phyloP scores from a whole-genome alignment of 2,888 invertebrate genomes.

The Teleiodes luculella region DNA sequence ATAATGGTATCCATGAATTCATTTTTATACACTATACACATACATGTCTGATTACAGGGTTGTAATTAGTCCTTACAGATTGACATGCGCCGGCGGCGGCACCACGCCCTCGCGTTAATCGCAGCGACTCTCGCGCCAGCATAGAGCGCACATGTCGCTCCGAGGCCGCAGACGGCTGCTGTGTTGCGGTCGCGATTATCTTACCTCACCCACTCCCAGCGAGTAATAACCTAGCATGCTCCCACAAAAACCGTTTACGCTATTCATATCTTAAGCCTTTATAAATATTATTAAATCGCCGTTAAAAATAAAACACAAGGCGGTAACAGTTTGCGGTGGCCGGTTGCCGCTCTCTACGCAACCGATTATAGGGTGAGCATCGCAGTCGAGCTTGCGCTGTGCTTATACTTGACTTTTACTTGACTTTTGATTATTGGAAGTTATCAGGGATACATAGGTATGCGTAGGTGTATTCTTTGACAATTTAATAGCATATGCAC shows the following conservation, averaged over 20 bases:
- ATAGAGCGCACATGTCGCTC: constrained; percentile 63
- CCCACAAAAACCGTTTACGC: constrained; percentile 39
- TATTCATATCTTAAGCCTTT: constrained; percentile 44
- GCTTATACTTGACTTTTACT: constrained; percentile 20
- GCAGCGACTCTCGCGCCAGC: constrained; percentile 51
- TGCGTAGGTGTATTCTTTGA: constrained; percentile 68
- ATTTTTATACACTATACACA: too few relatives aligned
- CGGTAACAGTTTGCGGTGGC: constrained; percentile 49
- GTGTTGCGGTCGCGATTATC: constrained; percentile 68
- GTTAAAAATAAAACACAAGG: constrained; percentile 32
- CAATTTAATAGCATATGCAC: constrained; percentile 77
- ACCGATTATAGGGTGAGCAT: constrained; percentile 5
- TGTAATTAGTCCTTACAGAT: too few relatives aligned
- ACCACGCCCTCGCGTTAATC: constrained; percentile 40
- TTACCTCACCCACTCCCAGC: constrained; percentile 22
- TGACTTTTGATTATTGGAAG: constrained; percentile 65
- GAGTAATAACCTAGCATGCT: constrained; percentile 36
- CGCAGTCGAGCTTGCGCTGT: constrained; percentile 22
- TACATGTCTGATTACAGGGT: too few relatives aligned
- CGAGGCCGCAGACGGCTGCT: constrained; percentile 58
- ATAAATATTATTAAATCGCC: constrained; percentile 42
- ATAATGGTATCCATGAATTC: too few relatives aligned
- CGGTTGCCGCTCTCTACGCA: constrained; percentile 24
- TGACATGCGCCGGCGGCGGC: neutral
- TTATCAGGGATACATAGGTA: constrained; percentile 55